These are phyloP conservation scores for Tiliacea citrago DNA, from an alignment of 2,888 invertebrate genomes.

Conservation along the genomic window DNA sequence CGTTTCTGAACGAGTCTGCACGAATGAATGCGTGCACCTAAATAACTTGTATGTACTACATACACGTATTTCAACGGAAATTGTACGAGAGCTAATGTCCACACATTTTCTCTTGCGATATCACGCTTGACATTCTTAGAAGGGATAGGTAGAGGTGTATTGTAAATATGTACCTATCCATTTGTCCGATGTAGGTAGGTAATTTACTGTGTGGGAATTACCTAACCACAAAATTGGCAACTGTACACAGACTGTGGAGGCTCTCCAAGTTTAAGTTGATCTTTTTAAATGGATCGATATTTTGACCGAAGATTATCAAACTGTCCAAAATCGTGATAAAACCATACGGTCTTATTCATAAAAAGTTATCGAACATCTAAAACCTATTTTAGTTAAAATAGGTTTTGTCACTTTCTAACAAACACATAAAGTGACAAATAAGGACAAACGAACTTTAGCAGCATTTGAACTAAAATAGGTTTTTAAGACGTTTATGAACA, in stretches of 20 bases:
- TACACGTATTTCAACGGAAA: constrained; percentile 65
- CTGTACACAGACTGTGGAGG: background rate
- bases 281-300: background rate
- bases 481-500: too few species aligned
- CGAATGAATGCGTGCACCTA: constrained; percentile 62
- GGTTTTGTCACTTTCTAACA: too few species aligned
- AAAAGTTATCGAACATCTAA: too few species aligned
- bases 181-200: background rate
- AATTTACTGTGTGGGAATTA: background rate
- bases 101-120: constrained; percentile 62
- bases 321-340: background rate
- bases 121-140: constrained; percentile 51
- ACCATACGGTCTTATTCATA: too few species aligned
- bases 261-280: background rate
- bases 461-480: too few species aligned
- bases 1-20: constrained; percentile 64
- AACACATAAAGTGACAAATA: too few species aligned
- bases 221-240: background rate
- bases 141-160: constrained; percentile 34
- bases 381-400: too few species aligned
- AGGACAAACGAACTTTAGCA: too few species aligned
- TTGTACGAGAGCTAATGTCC: constrained; percentile 65
- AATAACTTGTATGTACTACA: constrained; percentile 55
- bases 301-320: background rate
- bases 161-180: background rate